Percentiles rank a stretch among this genome's conserved stretches.
Evolutionary conservation across 1,140 invertebrate species (phyloP).

Genomic region (Phymastichus coffea): DNA sequence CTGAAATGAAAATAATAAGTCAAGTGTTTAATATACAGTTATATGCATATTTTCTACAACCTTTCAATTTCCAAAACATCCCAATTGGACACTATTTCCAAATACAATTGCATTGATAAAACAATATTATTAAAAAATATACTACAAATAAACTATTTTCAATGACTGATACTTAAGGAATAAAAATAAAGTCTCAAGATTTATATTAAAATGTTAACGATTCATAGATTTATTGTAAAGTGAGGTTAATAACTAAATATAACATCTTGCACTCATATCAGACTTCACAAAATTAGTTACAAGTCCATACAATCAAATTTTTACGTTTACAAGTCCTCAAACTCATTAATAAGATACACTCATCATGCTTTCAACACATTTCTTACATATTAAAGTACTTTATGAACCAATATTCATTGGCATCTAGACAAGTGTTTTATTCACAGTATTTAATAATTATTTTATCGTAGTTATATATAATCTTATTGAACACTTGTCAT

Average conservation of each 20-base stretch:
- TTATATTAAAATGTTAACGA: slow-evolving; percentile 37
- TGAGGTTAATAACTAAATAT: slow-evolving; percentile 35
- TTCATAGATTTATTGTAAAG: slow-evolving; percentile 44
- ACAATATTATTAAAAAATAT: too few relatives aligned
- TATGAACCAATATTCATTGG: slow-evolving; percentile 31
- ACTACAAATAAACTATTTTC: too few relatives aligned
- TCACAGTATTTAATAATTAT: slow-evolving; percentile 34
- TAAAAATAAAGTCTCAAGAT: not conserved
- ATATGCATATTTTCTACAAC: too few relatives aligned
- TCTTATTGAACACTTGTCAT: slow-evolving; percentile 9
- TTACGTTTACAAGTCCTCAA: slow-evolving; percentile 41
- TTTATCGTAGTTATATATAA: slow-evolving; percentile 13
- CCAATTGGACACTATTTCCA: too few relatives aligned
- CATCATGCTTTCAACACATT: slow-evolving; percentile 35
- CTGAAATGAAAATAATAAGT: slow-evolving; percentile 27
- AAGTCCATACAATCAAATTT: slow-evolving; percentile 39
- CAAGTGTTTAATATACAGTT: slow-evolving; percentile 11
- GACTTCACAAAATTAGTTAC: slow-evolving; percentile 36
- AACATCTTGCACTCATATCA: slow-evolving; percentile 31
- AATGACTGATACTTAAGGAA: too few relatives aligned
- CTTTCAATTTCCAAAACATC: too few relatives aligned
- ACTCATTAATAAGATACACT: slow-evolving; percentile 41
- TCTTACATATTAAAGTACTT: slow-evolving; percentile 36
- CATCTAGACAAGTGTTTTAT: slow-evolving; percentile 34
- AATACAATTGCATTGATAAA: too few relatives aligned